Conservation (phyloP, 2,113 vertebrate species). For the Ascaphus truei region DNA sequence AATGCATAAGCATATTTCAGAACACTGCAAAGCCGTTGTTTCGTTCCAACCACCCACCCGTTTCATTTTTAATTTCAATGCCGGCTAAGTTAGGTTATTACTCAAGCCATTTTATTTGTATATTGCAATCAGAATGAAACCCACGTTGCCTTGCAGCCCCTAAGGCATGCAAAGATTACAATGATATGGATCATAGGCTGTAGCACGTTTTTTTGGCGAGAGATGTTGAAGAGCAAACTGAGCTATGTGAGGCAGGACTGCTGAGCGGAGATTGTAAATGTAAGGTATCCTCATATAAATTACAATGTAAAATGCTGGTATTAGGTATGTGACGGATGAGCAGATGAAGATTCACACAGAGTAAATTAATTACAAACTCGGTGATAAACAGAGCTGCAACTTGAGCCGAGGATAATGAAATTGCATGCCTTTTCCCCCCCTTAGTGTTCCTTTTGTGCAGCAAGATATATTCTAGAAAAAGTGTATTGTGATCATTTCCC, state of each 20-base stretch:
- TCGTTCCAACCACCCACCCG: slow-evolving; percentile 40
- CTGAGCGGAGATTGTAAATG: slow-evolving; percentile 30
- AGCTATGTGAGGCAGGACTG: slow-evolving; percentile 34
- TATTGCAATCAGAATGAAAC: slow-evolving; percentile 57
- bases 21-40: slow-evolving; percentile 39
- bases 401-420: slow-evolving; percentile 33
- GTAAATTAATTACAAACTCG: slow-evolving; percentile 34
- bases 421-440: slow-evolving; percentile 13
- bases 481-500: slow-evolving; percentile 1
- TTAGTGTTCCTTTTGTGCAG: neutral
- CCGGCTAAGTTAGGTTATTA: slow-evolving; percentile 54
- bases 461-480: slow-evolving; percentile 16
- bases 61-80: slow-evolving; percentile 57
- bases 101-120: slow-evolving; percentile 43
- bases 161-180: slow-evolving; percentile 51
- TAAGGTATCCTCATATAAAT: slow-evolving; percentile 29
- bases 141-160: slow-evolving; percentile 43
- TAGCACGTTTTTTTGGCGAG: slow-evolving; percentile 54
- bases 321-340: slow-evolving; percentile 33
- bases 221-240: slow-evolving; percentile 59
- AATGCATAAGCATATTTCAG: neutral
- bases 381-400: slow-evolving; percentile 33
- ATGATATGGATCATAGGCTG: slow-evolving; percentile 48
- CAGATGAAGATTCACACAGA: slow-evolving; percentile 28
- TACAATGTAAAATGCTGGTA: slow-evolving; percentile 29